Conservation (phyloP, 2,888 invertebrate genomes). For the Hartigia nigra region DNA sequence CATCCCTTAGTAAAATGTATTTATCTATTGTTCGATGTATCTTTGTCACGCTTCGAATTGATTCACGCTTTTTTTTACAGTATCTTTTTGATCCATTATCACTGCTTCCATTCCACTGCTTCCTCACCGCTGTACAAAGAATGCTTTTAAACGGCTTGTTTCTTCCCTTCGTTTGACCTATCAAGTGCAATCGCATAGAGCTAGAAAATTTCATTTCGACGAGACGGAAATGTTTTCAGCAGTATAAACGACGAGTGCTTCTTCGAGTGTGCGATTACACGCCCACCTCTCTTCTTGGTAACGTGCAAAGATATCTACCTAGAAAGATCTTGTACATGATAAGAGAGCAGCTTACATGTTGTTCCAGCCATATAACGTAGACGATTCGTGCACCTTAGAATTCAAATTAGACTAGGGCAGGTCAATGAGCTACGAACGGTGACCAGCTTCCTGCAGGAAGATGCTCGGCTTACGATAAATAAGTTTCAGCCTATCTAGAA, state of each 20-base stretch:
- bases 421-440: too few species aligned
- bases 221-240: not conserved
- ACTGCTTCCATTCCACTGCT: too few species aligned
- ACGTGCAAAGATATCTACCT: not conserved
- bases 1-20: slow-evolving; percentile 28
- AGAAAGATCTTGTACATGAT: not conserved
- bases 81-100: too few species aligned
- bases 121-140: not conserved
- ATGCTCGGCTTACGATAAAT: not conserved
- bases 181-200: not conserved
- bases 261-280: not conserved
- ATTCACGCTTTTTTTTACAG: not conserved
- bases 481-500: not conserved
- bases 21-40: not conserved
- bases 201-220: not conserved
- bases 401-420: not conserved
- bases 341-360: not conserved
- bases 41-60: not conserved
- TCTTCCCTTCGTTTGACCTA: not conserved
- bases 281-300: not conserved
- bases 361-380: not conserved
- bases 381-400: not conserved
- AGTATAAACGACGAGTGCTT: not conserved
- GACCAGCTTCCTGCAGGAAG: not conserved
- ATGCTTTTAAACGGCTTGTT: not conserved